Conservation (phyloP, 2,113 vertebrate genomes). For the Takifugu bimaculatus region DNA sequence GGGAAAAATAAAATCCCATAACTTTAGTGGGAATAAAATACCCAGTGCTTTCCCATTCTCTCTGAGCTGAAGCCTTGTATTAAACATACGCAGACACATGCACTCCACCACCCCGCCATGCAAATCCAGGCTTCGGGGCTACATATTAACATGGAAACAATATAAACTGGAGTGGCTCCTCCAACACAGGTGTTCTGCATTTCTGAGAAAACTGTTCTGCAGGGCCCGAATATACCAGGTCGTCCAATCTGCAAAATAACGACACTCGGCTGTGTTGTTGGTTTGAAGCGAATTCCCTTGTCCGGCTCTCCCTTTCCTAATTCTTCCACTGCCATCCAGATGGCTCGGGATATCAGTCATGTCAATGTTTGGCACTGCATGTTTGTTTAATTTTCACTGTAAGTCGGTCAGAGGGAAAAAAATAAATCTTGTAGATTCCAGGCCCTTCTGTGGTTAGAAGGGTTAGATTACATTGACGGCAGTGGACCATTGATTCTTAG, state of each 20-base stretch:
- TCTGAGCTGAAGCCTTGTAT: slow-evolving; percentile 5
- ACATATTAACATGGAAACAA: slow-evolving; percentile 43
- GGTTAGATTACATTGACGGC: slow-evolving; percentile 32
- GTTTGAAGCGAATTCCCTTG: slow-evolving; percentile 57
- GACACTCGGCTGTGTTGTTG: slow-evolving; percentile 53
- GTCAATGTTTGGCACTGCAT: slow-evolving; percentile 52
- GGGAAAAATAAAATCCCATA: slow-evolving; percentile 13
- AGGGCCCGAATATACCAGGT: slow-evolving; percentile 65
- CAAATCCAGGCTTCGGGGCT: slow-evolving; percentile 38
- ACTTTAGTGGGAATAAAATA: not conserved
- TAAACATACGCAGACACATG: slow-evolving; percentile 12
- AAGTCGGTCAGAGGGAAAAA: slow-evolving; percentile 40
- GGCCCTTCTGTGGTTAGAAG: slow-evolving; percentile 40
- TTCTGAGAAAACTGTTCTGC: slow-evolving; percentile 42
- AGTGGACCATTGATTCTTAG: slow-evolving; percentile 32
- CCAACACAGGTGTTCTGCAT: slow-evolving; percentile 21
- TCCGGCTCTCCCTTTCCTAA: slow-evolving; percentile 40
- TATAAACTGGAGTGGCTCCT: slow-evolving; percentile 35
- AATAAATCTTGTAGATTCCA: slow-evolving; percentile 50
- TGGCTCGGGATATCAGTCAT: slow-evolving; percentile 56
- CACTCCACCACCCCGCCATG: slow-evolving; percentile 22
- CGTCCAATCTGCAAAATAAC: slow-evolving; percentile 60
- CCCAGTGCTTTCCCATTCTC: not conserved
- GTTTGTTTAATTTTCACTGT: slow-evolving; percentile 61
- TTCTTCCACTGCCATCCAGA: slow-evolving; percentile 56